A percentile compares a stretch with the other conserved stretches of the same genome.
Evolutionary conservation across 2,113 vertebrate species (phyloP).

Genomic region (Sterrhoptilus dennistouni): DNA sequence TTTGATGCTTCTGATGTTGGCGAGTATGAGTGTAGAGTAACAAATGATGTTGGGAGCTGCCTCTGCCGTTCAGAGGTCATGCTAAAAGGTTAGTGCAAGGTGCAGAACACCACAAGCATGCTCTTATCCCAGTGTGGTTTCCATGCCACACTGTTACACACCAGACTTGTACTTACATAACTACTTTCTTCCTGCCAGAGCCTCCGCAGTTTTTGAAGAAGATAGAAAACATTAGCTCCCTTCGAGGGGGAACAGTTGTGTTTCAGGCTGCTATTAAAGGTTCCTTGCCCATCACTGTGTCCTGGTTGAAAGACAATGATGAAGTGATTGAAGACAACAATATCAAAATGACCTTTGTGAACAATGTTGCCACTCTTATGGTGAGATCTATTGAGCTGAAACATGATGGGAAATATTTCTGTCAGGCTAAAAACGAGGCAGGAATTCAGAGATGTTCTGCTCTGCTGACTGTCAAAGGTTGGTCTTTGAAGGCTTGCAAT

Average conservation of each 20-base stretch:
- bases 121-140: background rate
- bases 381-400: slow-evolving; percentile 85
- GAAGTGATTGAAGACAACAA: slow-evolving; percentile 90
- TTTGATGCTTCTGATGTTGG: slow-evolving; percentile 87
- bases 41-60: slow-evolving; percentile 89
- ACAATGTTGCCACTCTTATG: slow-evolving; percentile 84
- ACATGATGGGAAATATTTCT: slow-evolving; percentile 91
- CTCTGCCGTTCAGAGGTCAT: slow-evolving; percentile 84
- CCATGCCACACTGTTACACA: background rate
- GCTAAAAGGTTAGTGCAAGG: slow-evolving; percentile 89
- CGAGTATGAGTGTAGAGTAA: slow-evolving; percentile 88
- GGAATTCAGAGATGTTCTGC: slow-evolving; percentile 93
- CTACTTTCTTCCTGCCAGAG: slow-evolving; percentile 78
- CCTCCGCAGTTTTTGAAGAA: slow-evolving; percentile 91
- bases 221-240: slow-evolving; percentile 85
- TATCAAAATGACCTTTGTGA: slow-evolving; percentile 88
- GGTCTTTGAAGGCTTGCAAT: slow-evolving; percentile 53
- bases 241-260: slow-evolving; percentile 84
- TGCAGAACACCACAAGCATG: background rate
- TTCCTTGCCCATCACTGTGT: slow-evolving; percentile 87
- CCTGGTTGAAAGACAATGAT: slow-evolving; percentile 93
- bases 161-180: slow-evolving; percentile 9
- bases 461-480: slow-evolving; percentile 93
- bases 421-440: slow-evolving; percentile 95
- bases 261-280: slow-evolving; percentile 90